phyloP scores from a whole-genome alignment of 2,113 vertebrate species.

The Perca flavescens region DNA sequence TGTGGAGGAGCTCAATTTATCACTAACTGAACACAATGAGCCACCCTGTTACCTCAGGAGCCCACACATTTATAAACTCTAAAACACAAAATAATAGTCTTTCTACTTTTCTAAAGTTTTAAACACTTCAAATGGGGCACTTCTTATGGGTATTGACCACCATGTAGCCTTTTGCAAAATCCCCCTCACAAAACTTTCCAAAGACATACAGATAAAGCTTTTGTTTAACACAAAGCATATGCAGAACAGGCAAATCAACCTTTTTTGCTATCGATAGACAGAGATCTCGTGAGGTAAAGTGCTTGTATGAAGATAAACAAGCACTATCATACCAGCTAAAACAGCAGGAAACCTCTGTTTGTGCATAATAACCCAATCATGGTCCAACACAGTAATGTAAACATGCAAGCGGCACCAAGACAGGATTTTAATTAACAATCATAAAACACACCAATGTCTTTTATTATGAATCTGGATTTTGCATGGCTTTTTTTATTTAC shows the following conservation, averaged over 20 bases:
- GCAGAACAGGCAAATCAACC: not conserved
- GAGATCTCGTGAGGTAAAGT: slow-evolving; percentile 11
- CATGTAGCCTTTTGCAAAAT: slow-evolving; percentile 20
- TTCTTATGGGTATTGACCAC: slow-evolving; percentile 5
- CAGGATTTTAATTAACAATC: slow-evolving; percentile 54
- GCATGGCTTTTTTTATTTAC: not conserved
- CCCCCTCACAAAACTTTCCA: not conserved
- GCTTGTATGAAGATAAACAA: slow-evolving; percentile 38
- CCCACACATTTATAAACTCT: slow-evolving; percentile 9
- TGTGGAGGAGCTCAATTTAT: slow-evolving; percentile 39
- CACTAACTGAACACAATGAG: slow-evolving; percentile 38
- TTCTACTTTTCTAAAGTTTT: slow-evolving; percentile 31
- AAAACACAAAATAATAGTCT: slow-evolving; percentile 16
- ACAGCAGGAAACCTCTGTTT: slow-evolving; percentile 61
- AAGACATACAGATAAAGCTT: not conserved
- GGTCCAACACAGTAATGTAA: slow-evolving; percentile 35
- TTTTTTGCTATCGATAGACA: slow-evolving; percentile 6
- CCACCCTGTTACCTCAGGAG: not conserved
- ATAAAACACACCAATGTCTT: slow-evolving; percentile 38
- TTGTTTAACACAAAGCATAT: slow-evolving; percentile 11
- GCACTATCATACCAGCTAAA: slow-evolving; percentile 10
- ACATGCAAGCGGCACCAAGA: slow-evolving; percentile 51
- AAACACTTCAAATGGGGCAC: slow-evolving; percentile 8
- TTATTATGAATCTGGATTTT: slow-evolving; percentile 9
- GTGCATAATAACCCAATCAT: slow-evolving; percentile 60